These are phyloP conservation scores for Drosophila orena DNA, from an alignment of 1,140 invertebrate genomes.

Conservation along the genomic window DNA sequence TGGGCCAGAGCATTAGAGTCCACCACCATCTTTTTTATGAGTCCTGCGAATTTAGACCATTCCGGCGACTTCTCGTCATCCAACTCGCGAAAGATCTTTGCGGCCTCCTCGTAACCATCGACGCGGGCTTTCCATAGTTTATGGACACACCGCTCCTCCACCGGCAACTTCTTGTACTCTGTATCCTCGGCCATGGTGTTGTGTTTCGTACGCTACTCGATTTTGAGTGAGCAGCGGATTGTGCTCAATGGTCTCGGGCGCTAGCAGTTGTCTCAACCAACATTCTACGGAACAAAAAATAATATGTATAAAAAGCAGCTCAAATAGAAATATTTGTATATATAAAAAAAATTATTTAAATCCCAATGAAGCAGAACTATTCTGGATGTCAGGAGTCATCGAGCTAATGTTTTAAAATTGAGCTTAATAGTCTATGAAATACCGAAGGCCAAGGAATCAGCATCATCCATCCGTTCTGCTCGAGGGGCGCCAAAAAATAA, in stretches of 20 bases:
- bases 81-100: conserved; percentile 93
- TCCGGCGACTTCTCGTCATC: conserved; percentile 97
- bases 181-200: conserved; percentile 92
- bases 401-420: conserved; percentile 70
- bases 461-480: conserved; percentile 46
- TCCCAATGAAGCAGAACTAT: conserved; percentile 50
- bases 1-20: conserved; percentile 98
- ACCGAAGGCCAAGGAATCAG: conserved; percentile 33
- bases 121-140: conserved; percentile 98
- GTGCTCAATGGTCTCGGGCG: conserved; percentile 21
- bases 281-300: conserved; percentile 18
- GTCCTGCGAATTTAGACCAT: conserved; percentile 94
- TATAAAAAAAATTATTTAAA: conserved; percentile 14
- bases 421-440: conserved; percentile 71
- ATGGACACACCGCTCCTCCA: conserved; percentile 96
- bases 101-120: conserved; percentile 96
- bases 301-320: conserved; percentile 1
- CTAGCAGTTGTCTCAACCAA: conserved; percentile 16
- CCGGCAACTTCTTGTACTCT: conserved; percentile 95
- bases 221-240: conserved; percentile 12
- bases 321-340: conserved; percentile 8
- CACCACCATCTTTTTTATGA: conserved; percentile 98
- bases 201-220: conserved; percentile 1
- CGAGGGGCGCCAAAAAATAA: conserved; percentile 62
- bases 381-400: conserved; percentile 41